Evolutionary conservation across 2,888 invertebrate genomes (phyloP).

Genomic region (Clivina fossor): DNA sequence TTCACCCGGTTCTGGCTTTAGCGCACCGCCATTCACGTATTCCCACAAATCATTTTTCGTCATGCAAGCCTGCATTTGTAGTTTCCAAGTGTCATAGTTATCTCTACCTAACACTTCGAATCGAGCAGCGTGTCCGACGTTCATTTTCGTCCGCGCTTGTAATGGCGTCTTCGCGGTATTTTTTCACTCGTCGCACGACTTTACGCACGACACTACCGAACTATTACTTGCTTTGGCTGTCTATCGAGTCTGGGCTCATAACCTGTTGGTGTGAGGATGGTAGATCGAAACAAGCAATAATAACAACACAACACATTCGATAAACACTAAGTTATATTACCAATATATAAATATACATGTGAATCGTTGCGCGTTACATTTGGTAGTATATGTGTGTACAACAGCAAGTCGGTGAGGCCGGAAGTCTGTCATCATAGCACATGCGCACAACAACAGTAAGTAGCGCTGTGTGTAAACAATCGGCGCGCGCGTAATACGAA

Average conservation of each 20-base stretch:
- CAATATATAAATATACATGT: too few relatives aligned
- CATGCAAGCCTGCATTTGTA: slow-evolving; percentile 12
- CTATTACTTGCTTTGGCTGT: background rate
- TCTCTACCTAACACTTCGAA: background rate
- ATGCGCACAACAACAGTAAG: too few relatives aligned
- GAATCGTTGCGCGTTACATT: too few relatives aligned
- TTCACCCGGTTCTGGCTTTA: slow-evolving; percentile 4
- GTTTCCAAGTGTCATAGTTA: slow-evolving; percentile 22
- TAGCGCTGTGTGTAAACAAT: too few relatives aligned
- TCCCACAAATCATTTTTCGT: slow-evolving; percentile 23
- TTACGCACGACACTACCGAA: background rate
- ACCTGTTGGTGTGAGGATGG: background rate
- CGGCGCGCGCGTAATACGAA: too few relatives aligned
- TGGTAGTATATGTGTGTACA: too few relatives aligned
- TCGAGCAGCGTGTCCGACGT: background rate
- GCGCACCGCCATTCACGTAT: background rate
- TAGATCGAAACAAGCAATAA: background rate
- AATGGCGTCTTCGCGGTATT: background rate
- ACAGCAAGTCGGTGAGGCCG: too few relatives aligned
- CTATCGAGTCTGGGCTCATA: slow-evolving; percentile 10
- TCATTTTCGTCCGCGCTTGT: background rate
- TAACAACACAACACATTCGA: background rate
- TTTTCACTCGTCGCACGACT: background rate
- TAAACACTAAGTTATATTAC: slow-evolving; percentile 15
- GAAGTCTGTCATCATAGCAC: too few relatives aligned